Base-by-base conservation (phyloP, 2,797 vertebrate genomes). In the Octomys mimax region DNA sequence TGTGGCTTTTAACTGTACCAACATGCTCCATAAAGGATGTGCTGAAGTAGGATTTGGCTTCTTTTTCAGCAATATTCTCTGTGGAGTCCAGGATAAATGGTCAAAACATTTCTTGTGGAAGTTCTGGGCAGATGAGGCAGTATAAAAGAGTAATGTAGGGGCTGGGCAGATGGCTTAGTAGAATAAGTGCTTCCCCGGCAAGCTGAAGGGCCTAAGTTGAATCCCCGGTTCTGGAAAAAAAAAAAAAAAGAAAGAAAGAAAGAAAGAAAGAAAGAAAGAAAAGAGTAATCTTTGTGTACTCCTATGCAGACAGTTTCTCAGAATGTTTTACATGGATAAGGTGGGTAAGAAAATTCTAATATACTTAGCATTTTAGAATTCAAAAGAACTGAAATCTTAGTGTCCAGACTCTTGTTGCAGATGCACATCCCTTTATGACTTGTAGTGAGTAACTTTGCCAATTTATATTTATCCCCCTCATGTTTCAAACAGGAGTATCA, bases 361-460 rank as follows among this genome's bases (percentile, higher is more conserved):
- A 39, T 16, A 36, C 0, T 87, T n/a, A 79, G 9, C 24, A 78
- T 16, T 80, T 75, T 77, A 68, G 28, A 70, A 92, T 59, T 70
- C 24, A 64, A 85, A 91, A 89, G 16, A 92, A 86, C 31, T 21
- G 22, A 66, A 90, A 90, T 68, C 3, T 82, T 89, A 90, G 78
- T 64, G 39, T 57, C 21, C 24, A 36, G 61, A 68, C 42, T 49
- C 10, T 79, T 68, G 16, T 79, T 19, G 21, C 24, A 70, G 52
- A 4, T 71, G 3, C 8, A 49, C 16, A 14, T 78, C 39, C 49
- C 39, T 95, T 94, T 49, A 68, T 71, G 49, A 73, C 36, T 75
- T 54, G 18, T 18, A 83, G n/a, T 8, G 68, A 88, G 49, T 88
- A 46, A 70, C 70, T 77, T 91, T 52, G 78, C 26, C 9, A 70